These are phyloP conservation scores for Macrosoma leucophasiata DNA, from an alignment of 2,888 invertebrate genomes.

Conservation along the genomic window DNA sequence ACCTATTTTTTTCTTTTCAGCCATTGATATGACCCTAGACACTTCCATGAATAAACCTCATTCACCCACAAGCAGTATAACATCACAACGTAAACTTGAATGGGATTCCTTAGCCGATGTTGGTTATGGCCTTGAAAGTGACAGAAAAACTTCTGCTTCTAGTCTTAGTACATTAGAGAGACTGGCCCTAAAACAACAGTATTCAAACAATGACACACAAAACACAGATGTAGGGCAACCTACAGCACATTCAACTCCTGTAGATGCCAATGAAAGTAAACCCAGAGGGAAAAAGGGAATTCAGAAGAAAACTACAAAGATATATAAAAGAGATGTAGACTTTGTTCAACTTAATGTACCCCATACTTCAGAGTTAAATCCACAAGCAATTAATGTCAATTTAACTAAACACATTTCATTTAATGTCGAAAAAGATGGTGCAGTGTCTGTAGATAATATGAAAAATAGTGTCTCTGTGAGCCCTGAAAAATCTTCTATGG, in stretches of 20 bases:
- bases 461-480: constrained; percentile 41
- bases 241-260: constrained; percentile 72
- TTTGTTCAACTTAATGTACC: constrained; percentile 56
- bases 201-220: constrained; percentile 54
- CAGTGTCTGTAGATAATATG: constrained; percentile 43
- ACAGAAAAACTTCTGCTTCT: constrained; percentile 63
- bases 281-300: constrained; percentile 43
- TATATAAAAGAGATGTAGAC: constrained; percentile 57
- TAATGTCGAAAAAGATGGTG: constrained; percentile 61
- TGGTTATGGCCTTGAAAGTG: constrained; percentile 81
- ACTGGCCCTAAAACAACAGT: constrained; percentile 73
- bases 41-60: constrained; percentile 58
- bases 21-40: constrained; percentile 53
- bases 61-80: constrained; percentile 84
- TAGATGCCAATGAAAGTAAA: constrained; percentile 47
- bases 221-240: constrained; percentile 53
- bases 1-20: constrained; percentile 39
- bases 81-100: constrained; percentile 84
- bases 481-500: constrained; percentile 40
- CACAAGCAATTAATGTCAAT: constrained; percentile 58
- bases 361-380: constrained; percentile 34
- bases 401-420: constrained; percentile 67
- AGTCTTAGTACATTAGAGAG: constrained; percentile 78
- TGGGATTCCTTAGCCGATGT: constrained; percentile 94
- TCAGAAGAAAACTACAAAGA: constrained; percentile 50